phyloP scores from a whole-genome alignment of 2,113 vertebrate genomes.

The Sciurus niger region DNA sequence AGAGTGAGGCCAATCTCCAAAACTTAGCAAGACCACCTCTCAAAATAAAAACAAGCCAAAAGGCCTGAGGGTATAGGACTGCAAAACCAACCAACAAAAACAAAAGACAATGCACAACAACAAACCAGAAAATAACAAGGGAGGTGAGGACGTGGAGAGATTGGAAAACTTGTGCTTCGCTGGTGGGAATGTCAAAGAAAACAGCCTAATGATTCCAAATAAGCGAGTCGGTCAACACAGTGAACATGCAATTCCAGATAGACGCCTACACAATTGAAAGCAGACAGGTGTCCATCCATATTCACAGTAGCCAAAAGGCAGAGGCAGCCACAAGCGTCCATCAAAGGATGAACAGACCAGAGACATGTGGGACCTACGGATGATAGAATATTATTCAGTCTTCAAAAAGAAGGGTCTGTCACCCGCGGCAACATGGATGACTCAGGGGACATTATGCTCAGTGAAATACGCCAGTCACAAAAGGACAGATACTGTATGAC shows the following conservation, averaged over 20 bases:
- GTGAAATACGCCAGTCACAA: neutral
- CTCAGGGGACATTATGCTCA: no score
- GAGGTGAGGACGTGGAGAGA: neutral
- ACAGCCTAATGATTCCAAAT: neutral
- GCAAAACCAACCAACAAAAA: no score
- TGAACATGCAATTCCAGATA: neutral
- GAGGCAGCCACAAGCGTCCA: neutral
- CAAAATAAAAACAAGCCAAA: no score
- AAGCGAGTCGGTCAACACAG: neutral
- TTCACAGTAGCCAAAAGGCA: neutral
- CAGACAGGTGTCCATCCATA: neutral
- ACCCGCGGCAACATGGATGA: neutral
- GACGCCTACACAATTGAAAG: neutral
- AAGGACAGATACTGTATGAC: neutral
- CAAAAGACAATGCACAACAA: neutral
- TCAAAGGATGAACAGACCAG: neutral
- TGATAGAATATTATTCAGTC: neutral
- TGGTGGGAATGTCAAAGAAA: neutral
- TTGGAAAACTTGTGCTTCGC: neutral
- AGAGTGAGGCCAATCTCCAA: no score
- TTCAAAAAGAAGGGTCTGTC: neutral
- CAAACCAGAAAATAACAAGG: neutral
- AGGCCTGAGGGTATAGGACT: no score
- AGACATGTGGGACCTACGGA: neutral
- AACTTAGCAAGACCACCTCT: no score